Conservation (phyloP, 2,113 vertebrate species). For the Barbus barbus region DNA sequence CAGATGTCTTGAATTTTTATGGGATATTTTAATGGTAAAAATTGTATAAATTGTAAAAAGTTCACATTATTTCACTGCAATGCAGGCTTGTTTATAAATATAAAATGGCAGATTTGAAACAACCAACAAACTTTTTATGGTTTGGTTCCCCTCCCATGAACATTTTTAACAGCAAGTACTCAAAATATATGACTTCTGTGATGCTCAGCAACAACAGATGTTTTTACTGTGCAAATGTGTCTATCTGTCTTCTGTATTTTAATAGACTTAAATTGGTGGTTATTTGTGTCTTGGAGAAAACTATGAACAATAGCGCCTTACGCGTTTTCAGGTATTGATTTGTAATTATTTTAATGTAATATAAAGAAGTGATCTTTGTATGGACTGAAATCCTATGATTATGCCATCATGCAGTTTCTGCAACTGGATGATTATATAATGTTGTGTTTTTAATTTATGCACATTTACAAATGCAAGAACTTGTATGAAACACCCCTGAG, state of each 20-base stretch:
- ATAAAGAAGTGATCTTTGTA: not conserved
- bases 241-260: not conserved
- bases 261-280: not conserved
- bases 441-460: not conserved
- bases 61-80: not conserved
- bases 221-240: not conserved
- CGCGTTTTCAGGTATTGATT: not conserved
- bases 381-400: not conserved
- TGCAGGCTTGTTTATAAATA: not conserved
- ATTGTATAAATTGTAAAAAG: not conserved
- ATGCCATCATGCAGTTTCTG: not conserved
- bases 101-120: not conserved
- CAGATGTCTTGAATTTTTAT: conserved; percentile 1
- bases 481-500: not conserved
- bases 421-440: not conserved
- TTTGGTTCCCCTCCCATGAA: not conserved
- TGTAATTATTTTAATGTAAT: not conserved
- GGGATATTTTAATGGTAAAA: not conserved
- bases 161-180: not conserved
- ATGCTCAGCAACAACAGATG: not conserved
- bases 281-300: not conserved
- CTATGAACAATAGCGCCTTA: not conserved
- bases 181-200: not conserved
- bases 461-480: not conserved
- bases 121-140: not conserved